These are phyloP conservation scores for Drosophila setifemur DNA, from an alignment of 1,140 invertebrate genomes.

Conservation along the genomic window DNA sequence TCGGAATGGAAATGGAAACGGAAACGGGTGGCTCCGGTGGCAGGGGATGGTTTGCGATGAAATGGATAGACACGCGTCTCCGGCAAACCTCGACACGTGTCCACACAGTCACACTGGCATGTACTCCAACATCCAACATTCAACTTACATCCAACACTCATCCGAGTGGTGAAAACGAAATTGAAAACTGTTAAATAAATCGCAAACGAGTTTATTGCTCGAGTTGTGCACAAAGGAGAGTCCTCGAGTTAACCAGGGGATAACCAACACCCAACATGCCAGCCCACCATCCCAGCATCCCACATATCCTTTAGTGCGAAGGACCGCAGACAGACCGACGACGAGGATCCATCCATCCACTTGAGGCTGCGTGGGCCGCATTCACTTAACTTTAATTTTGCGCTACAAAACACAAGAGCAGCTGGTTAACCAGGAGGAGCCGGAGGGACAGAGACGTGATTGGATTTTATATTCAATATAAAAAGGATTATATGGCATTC, in stretches of 20 bases:
- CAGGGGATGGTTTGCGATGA: neutral
- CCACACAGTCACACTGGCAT: slow-evolving; percentile 29
- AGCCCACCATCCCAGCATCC: neutral
- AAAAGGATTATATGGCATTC: slow-evolving; percentile 75
- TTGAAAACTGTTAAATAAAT: slow-evolving; percentile 81
- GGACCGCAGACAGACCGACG: slow-evolving; percentile 23
- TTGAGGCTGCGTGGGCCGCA: slow-evolving; percentile 47
- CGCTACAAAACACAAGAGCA: slow-evolving; percentile 44
- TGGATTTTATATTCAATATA: slow-evolving; percentile 81
- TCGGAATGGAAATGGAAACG: slow-evolving; percentile 44
- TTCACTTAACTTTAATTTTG: slow-evolving; percentile 69
- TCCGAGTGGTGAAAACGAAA: slow-evolving; percentile 71
- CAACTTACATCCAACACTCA: slow-evolving; percentile 8
- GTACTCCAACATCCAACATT: too few relatives aligned
- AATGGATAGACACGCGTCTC: slow-evolving; percentile 54
- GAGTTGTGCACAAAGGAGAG: slow-evolving; percentile 31
- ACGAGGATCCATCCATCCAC: too few relatives aligned
- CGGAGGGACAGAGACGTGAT: slow-evolving; percentile 60
- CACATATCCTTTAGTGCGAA: slow-evolving; percentile 12
- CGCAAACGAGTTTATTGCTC: slow-evolving; percentile 65
- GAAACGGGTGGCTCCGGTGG: neutral
- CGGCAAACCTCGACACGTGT: slow-evolving; percentile 67
- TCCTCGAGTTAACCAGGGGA: slow-evolving; percentile 45
- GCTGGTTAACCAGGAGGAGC: neutral
- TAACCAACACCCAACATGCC: slow-evolving; percentile 8